Conservation (phyloP, 2,888 invertebrate species). For the Piscicola geometra region DNA sequence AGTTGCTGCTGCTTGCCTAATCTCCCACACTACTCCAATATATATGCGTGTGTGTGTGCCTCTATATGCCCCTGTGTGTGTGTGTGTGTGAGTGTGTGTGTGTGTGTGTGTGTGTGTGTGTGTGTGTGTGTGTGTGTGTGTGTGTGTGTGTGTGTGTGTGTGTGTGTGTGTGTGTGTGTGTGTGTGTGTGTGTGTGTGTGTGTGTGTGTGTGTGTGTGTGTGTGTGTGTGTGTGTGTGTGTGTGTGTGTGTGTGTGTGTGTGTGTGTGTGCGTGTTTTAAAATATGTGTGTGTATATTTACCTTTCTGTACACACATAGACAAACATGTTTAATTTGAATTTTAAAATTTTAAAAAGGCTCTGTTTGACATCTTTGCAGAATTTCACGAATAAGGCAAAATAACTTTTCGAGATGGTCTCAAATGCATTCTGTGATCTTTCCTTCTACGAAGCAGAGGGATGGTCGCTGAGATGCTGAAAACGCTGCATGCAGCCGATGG, state of each 20-base stretch:
- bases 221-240: conserved; percentile 48
- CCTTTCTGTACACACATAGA: too few relatives aligned
- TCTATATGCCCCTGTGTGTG: neutral
- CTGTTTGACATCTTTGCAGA: too few relatives aligned
- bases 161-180: conserved; percentile 19
- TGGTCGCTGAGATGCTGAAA: too few relatives aligned
- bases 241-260: conserved; percentile 2
- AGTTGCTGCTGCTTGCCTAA: too few relatives aligned
- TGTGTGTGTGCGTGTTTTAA: conserved; percentile 37
- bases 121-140: neutral
- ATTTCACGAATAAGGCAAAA: too few relatives aligned
- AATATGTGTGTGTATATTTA: conserved; percentile 6
- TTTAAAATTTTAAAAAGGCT: too few relatives aligned
- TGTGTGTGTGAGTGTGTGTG: neutral
- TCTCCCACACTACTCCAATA: neutral
- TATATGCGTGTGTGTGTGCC: neutral
- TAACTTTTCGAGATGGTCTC: conserved; percentile 32
- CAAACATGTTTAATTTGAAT: too few relatives aligned
- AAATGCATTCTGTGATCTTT: too few relatives aligned
- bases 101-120: too few relatives aligned
- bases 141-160: conserved; percentile 19
- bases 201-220: conserved; percentile 43
- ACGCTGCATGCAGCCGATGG: too few relatives aligned
- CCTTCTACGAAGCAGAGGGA: too few relatives aligned
- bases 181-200: conserved; percentile 5